These are phyloP conservation scores for Drosophila saltans DNA, from an alignment of 1,140 invertebrate genomes.

Conservation along the genomic window DNA sequence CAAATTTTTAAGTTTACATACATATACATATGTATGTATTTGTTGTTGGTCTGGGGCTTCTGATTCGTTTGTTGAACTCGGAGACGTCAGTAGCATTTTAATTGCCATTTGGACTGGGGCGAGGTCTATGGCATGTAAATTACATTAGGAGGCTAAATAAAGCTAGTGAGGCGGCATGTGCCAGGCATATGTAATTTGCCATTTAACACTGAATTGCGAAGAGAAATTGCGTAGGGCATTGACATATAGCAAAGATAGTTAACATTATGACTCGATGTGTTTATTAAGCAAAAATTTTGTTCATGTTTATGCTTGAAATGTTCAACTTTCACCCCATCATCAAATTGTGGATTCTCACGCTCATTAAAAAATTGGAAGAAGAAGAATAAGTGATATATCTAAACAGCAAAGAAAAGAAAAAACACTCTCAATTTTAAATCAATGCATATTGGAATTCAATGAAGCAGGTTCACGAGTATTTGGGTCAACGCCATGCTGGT, in stretches of 20 bases:
- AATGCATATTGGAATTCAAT: slow-evolving; percentile 30
- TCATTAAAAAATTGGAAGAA: slow-evolving; percentile 51
- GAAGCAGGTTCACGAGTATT: slow-evolving; percentile 62
- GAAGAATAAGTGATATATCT: slow-evolving; percentile 30
- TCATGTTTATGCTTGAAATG: slow-evolving; percentile 26
- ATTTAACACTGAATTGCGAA: slow-evolving; percentile 57
- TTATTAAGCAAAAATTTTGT: slow-evolving; percentile 50
- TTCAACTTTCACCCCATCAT: slow-evolving; percentile 65
- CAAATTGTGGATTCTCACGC: slow-evolving; percentile 66
- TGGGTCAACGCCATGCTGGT: slow-evolving; percentile 62
- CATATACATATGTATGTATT: not conserved
- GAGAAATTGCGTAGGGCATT: slow-evolving; percentile 80
- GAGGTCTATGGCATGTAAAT: slow-evolving; percentile 79
- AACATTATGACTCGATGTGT: slow-evolving; percentile 39
- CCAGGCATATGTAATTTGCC: slow-evolving; percentile 68
- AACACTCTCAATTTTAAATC: slow-evolving; percentile 70
- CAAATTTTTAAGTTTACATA: slow-evolving; percentile 48
- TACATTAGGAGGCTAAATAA: slow-evolving; percentile 51
- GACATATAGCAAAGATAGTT: slow-evolving; percentile 41
- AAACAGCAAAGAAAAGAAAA: slow-evolving; percentile 47
- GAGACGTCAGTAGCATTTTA: slow-evolving; percentile 61
- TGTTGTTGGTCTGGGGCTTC: slow-evolving; percentile 30
- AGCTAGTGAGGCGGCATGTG: slow-evolving; percentile 53
- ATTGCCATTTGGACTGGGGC: slow-evolving; percentile 63
- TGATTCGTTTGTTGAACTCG: slow-evolving; percentile 64